Evolutionary conservation across 2,113 vertebrate genomes (phyloP).

Genomic region (Antigone vipio): DNA sequence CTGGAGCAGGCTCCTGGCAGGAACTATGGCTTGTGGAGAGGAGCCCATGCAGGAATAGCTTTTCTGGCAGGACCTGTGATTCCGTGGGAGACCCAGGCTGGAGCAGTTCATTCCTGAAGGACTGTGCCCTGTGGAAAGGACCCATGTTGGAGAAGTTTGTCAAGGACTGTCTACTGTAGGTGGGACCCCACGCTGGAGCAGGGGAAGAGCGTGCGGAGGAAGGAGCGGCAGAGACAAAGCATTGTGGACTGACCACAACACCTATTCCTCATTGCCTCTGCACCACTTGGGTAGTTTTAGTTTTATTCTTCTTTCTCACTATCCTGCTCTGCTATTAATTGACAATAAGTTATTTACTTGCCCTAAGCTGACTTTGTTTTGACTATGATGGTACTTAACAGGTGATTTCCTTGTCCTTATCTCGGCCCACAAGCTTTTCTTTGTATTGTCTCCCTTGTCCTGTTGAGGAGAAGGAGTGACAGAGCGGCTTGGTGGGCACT

Average conservation of each 20-base stretch:
- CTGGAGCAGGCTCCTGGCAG: background rate
- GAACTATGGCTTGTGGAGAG: background rate
- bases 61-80: background rate
- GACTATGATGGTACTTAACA: background rate
- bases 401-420: background rate
- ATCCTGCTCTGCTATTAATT: background rate
- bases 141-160: no score
- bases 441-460: background rate
- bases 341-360: background rate
- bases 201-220: background rate
- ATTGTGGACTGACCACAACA: background rate
- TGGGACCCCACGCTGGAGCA: background rate
- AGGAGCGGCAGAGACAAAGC: background rate
- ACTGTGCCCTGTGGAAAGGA: background rate
- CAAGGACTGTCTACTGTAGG: no score
- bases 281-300: background rate
- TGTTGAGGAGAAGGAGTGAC: background rate
- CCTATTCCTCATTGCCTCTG: background rate
- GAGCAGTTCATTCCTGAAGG: background rate
- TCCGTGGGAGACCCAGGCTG: rapidly evolving
- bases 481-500: background rate
- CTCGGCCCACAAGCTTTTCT: background rate
- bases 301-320: background rate
- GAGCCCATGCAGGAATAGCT: rapidly evolving
- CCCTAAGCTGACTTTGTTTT: background rate